Evolutionary conservation across 2,113 vertebrate species (phyloP), one percentile per base, ranked within the genome.

Genomic region (Vidua chalybeata): DNA sequence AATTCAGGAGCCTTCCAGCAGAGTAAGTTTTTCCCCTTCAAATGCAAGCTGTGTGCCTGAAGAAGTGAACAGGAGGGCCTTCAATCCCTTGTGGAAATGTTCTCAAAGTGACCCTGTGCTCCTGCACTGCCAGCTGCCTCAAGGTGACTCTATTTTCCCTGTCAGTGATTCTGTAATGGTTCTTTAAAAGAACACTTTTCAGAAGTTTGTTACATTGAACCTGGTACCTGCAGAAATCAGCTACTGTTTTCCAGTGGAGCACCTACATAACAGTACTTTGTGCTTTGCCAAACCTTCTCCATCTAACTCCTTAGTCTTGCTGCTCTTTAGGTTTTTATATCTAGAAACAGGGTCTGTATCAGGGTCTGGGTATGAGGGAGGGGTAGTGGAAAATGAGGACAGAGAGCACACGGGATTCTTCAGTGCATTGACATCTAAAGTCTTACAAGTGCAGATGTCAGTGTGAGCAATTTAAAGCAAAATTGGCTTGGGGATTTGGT

Each of bases 61-160:
- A 30, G 27, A 7, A 46, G 63, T 14, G 2, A 26, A 31, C 59
- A 54, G 63, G 67, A 96, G 74, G 77, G 31, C 69, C 13, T 86
- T 63, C 46, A 43, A 31, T 41, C 94, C 82, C 19, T 85, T 96
- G 31, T 22, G 74, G 56, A 97, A 97, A 10, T 80, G 96, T 45
- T 98, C 98, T 11, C 97, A 82, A 96, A 99, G 99, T 30, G 98
- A 99, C 73, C 97, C 98, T 4, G 73, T 97, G 72, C 94, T 82
- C 27, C 28, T 99, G 31, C 93, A 97, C 80, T 96, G 98, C 64
- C 82, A 75, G 1, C 27, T 83, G 15, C 91, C 96, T 48, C 98
- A 97, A 98, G 98, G 98, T 99, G 97, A 95, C 41, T 82, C 61
- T 17, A 3, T 54, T 59, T 86, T 80, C 49, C 54, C 5, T 71